phyloP scores from a whole-genome alignment of 2,113 vertebrate species.

The Poeciliopsis turrubarensis region DNA sequence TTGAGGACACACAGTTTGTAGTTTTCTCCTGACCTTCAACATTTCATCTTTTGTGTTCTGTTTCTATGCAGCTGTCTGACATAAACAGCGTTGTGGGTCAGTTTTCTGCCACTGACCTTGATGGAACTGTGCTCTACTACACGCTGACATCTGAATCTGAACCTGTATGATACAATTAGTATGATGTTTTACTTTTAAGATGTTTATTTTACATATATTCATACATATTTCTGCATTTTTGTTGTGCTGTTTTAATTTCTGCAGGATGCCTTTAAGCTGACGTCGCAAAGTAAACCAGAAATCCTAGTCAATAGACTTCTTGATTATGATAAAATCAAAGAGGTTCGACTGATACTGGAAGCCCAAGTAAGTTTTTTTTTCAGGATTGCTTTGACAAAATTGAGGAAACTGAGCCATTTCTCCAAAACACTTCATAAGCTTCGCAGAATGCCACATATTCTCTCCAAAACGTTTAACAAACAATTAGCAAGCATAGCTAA shows the following conservation, averaged over 20 bases:
- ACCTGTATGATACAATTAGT: conserved; percentile 23
- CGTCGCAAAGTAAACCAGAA: conserved; percentile 49
- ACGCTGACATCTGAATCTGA: conserved; percentile 28
- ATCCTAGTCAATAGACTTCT: conserved; percentile 70
- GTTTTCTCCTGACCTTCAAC: neutral
- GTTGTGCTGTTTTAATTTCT: neutral
- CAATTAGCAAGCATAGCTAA: no score
- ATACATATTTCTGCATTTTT: neutral
- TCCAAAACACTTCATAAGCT: neutral
- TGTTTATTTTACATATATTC: neutral
- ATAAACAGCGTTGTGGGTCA: neutral
- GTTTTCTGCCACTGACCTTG: conserved; percentile 47
- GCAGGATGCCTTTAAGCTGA: conserved; percentile 79
- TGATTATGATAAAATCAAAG: conserved; percentile 78
- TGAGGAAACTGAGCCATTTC: no score
- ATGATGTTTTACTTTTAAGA: neutral
- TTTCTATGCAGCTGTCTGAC: conserved; percentile 41
- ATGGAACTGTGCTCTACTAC: conserved; percentile 31
- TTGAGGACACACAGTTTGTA: no score
- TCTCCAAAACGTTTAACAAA: no score
- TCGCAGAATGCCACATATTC: neutral
- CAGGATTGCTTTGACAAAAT: neutral
- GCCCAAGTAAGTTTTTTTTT: conserved; percentile 78
- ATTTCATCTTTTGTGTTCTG: neutral
- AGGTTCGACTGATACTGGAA: conserved; percentile 58